phyloP scores from a whole-genome alignment of 2,797 vertebrate species.

The Lepilemur septentrionalis region DNA sequence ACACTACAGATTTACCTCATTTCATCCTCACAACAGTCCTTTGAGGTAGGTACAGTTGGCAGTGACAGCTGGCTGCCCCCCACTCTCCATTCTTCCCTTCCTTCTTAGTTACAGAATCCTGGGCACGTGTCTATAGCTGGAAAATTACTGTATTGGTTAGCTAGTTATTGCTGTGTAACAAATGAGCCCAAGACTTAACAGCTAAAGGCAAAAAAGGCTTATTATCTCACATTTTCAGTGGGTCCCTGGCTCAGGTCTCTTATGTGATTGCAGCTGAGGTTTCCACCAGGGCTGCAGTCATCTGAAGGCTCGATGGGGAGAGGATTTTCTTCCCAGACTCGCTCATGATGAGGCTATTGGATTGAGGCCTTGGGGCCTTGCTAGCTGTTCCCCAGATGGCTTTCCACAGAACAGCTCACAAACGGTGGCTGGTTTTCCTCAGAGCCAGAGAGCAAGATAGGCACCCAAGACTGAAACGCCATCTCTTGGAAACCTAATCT shows the following conservation, averaged over 20 bases:
- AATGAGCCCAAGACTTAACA: not conserved
- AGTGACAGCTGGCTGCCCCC: not conserved
- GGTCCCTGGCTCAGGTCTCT: not conserved
- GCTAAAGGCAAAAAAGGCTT: not conserved
- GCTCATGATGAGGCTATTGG: not conserved
- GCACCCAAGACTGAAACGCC: not conserved
- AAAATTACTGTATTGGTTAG: not conserved
- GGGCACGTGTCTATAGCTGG: not conserved
- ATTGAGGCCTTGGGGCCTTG: not conserved
- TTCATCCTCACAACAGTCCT: not conserved
- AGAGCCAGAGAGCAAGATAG: not conserved
- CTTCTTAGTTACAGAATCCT: not conserved
- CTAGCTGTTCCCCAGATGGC: not conserved
- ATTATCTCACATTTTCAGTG: not conserved
- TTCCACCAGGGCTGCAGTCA: not conserved
- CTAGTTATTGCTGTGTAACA: not conserved
- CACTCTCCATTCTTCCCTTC: not conserved
- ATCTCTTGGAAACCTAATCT: not conserved
- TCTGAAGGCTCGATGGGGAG: not conserved
- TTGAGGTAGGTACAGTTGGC: not conserved
- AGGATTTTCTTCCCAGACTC: not conserved
- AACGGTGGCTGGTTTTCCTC: not conserved
- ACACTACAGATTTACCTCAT: not conserved
- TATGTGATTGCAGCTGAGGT: not conserved
- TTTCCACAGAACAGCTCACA: not conserved